A percentile compares a stretch with the other conserved stretches of the same genome.
Evolutionary conservation across 2,113 vertebrate genomes (phyloP).

Genomic region (Pollimyrus isidori): DNA sequence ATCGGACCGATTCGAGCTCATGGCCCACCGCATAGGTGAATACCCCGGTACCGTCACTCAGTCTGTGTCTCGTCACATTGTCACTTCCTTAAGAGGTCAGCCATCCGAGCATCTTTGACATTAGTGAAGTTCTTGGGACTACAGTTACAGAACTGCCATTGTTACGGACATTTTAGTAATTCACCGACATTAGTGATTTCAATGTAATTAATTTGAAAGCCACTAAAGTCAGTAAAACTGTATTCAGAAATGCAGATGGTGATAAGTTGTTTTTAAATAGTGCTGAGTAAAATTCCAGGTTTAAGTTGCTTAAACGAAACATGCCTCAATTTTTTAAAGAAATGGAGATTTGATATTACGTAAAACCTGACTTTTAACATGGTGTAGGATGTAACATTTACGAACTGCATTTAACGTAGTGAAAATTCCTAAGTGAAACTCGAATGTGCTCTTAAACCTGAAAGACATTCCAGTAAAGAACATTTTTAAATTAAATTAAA

Average conservation of each 20-base stretch:
- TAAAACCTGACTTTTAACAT: neutral
- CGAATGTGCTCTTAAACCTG: neutral
- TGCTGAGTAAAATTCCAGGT: neutral
- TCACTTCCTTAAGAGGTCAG: neutral
- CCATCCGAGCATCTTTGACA: neutral
- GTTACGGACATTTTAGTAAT: neutral
- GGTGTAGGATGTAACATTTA: neutral
- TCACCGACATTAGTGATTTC: neutral
- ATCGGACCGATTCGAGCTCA: conserved; percentile 82
- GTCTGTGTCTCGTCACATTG: neutral
- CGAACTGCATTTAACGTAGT: neutral
- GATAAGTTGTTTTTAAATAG: neutral
- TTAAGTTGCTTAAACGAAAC: neutral
- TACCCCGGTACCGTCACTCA: neutral
- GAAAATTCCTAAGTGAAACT: neutral
- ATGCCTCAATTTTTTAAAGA: neutral
- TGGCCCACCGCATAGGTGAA: conserved; percentile 77
- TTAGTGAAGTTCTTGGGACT: neutral
- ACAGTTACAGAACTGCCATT: neutral
- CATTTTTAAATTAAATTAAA: neutral
- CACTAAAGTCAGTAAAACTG: neutral
- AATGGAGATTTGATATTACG: neutral
- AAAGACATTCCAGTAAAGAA: neutral
- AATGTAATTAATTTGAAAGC: neutral
- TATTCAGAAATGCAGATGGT: neutral